Evolutionary conservation across 2,797 vertebrate genomes (phyloP).

Genomic region (Semotilus atromaculatus): DNA sequence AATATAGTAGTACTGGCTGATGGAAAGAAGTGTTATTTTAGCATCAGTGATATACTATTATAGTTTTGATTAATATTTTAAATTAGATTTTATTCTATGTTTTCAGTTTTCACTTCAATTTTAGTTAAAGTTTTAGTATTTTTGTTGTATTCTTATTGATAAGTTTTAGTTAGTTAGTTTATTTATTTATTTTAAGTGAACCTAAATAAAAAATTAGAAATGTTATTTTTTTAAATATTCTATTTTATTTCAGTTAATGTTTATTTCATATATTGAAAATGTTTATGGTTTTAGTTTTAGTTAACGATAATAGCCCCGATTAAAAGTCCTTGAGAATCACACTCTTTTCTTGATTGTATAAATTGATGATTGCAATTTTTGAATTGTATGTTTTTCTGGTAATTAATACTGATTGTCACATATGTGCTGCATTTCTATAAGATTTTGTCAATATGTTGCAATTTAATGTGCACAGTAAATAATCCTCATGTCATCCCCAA

Average conservation of each 20-base stretch:
- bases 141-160: not conserved
- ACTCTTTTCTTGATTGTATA: not conserved
- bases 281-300: not conserved
- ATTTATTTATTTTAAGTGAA: not conserved
- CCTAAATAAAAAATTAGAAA: not conserved
- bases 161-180: not conserved
- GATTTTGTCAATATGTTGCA: not conserved
- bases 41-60: not conserved
- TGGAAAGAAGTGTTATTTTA: not conserved
- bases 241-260: not conserved
- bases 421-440: not conserved
- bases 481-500: not conserved
- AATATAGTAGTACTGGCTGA: not conserved
- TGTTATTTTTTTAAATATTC: not conserved
- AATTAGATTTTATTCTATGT: too few species aligned
- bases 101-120: too few species aligned
- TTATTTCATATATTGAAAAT: not conserved
- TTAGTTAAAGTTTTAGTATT: too few species aligned
- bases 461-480: not conserved
- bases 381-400: not conserved
- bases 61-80: not conserved
- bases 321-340: not conserved
- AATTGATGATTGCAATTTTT: not conserved
- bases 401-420: not conserved
- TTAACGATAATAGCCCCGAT: not conserved